Evolutionary conservation across 2,797 vertebrate genomes (phyloP).

Genomic region (Brachyalestes nurse): DNA sequence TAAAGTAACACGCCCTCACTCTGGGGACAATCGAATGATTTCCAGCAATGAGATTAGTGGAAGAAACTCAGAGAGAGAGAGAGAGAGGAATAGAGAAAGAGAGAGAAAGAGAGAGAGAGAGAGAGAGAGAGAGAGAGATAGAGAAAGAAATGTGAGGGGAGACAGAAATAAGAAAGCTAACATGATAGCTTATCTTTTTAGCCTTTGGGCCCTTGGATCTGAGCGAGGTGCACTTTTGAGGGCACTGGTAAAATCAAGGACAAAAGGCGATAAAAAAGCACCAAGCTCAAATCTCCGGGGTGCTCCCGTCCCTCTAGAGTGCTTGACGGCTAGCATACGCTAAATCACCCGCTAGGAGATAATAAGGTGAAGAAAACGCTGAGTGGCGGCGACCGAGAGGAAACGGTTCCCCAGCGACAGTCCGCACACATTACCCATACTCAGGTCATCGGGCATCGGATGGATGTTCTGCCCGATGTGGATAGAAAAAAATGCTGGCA

Average conservation of each 20-base stretch:
- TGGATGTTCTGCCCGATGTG: conserved; percentile 71
- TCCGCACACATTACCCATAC: conserved; percentile 81
- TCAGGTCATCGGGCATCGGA: conserved; percentile 72
- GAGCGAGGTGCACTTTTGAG: conserved; percentile 40
- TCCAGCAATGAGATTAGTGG: not conserved
- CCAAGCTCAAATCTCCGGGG: conserved; percentile 63
- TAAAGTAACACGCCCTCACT: not conserved
- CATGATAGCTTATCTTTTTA: not conserved
- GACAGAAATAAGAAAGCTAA: not conserved
- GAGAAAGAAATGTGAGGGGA: too few species aligned
- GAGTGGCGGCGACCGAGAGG: conserved; percentile 75
- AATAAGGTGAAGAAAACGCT: conserved; percentile 77
- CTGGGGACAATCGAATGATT: conserved; percentile 13
- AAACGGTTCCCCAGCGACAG: conserved; percentile 80
- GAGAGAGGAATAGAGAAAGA: too few species aligned
- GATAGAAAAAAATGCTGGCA: conserved; percentile 65
- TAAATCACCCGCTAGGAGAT: conserved; percentile 13
- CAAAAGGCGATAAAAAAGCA: conserved; percentile 72
- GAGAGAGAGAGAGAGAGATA: too few species aligned
- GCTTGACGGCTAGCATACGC: conserved; percentile 51
- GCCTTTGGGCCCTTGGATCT: not conserved
- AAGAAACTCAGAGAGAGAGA: not conserved
- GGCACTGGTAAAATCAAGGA: conserved; percentile 68
- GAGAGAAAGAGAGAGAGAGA: too few species aligned
- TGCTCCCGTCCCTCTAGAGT: conserved; percentile 50